Base-by-base conservation (phyloP, 2,888 invertebrate species). In the Penaeus monodon region DNA sequence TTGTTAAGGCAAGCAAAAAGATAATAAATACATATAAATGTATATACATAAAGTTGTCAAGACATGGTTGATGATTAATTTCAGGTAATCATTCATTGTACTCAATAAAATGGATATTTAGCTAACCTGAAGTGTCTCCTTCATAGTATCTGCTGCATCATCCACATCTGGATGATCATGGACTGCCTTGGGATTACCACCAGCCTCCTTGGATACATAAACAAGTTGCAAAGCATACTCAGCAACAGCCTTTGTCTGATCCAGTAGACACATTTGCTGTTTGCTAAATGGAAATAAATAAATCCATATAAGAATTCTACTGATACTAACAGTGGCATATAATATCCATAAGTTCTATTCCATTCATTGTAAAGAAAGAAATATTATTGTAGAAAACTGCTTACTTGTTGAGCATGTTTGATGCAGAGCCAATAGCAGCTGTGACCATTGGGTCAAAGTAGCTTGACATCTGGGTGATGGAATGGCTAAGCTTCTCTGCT, bases 401-500 rank as follows among this genome's bases (percentile, higher is more conserved):
- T 27, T 27, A 89, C 89, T 86, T 98, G 88, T 90, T 97, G 12
- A 96, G 95, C 92, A 97, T 96, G 92, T 96, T 96, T 0, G 98
- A 97, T 2, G 97, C 96, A 78, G 92, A 92, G 29, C 98, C 98
- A 83, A 97, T 95, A 0, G 96, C 95, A 24, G 96, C 96, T 4
- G 95, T 93, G 0, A 97, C 96, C 90, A 99, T 94, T 0, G 98
- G 97, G 90, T 98, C 97, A 90, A 97, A 96, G 93, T 96, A 97
- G 66, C 95, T 94, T 0, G 95, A 94, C 94, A 93, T 91, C 89
- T 93, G 93, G 64, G 92, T 92, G 24, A 93, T 97, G 8, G 96
- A 94, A 91, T 98, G 98, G 0, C 98, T 98, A 86, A 99, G 94
- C 91, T 96, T 96, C 93, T 99, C 99, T 0, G 99, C 97, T 93